Base-by-base conservation (phyloP, 2,888 invertebrate species). In the Nipponacmea schrenckii region DNA sequence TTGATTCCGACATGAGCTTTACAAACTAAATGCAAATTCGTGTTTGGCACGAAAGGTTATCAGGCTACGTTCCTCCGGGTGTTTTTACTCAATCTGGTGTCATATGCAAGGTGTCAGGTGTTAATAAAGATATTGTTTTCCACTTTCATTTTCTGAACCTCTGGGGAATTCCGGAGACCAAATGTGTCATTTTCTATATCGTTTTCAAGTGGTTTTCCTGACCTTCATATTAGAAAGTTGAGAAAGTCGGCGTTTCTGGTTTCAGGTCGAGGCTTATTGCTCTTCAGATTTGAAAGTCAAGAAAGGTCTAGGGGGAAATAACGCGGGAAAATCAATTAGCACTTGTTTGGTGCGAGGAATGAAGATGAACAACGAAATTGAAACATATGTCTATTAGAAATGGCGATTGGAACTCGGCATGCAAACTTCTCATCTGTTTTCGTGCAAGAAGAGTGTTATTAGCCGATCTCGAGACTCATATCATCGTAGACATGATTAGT, bases 301-400 rank as follows among this genome's bases (percentile, higher is more conserved):
- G 56, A 56, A 56, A 56, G 56, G 20, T 56, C 56, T 56, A 56
- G 20, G n/a, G 56, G 56, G 56, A 56, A 56, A 56, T 56, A 56
- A 56, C 56, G 56, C 56, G 56, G 56, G 56, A 56, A 56, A 56
- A 56, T 56, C 56, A 56, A 56, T 56, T 56, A 56, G 56, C 56
- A 56, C 56, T 20, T 56, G 56, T 24, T 56, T 56, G 56, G 56
- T 24, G 56, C 56, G 56, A 56, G 56, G 56, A 56, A 20, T 56
- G 56, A 56, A 56, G 24, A 56, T 15, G 56, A 56, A 56, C 56
- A 56, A 56, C 56, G 56, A 14, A 56, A 56, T 56, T 56, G 56
- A 56, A 56, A 56, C 56, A 56, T 56, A 56, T 56, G 56, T 24
- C 56, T 56, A 24, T 56, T 56, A 15, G 24, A 24, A 56, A 56